These are phyloP conservation scores for Pseudorectes ferrugineus DNA, from an alignment of 2,113 vertebrate species.

Conservation along the genomic window DNA sequence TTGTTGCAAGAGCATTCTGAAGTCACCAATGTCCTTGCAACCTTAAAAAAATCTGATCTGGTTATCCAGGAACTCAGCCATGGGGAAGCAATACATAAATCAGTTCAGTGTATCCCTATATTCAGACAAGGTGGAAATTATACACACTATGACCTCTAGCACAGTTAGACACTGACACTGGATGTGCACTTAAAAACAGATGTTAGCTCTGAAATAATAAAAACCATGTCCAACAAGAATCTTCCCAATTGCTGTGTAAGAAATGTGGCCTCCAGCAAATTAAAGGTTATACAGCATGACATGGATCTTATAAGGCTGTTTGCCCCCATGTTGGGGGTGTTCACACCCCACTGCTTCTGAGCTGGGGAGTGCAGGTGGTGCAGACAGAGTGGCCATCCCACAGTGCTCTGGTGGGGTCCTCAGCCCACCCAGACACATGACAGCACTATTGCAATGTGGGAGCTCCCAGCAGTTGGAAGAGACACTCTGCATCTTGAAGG, in stretches of 20 bases:
- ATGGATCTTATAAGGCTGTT: background rate
- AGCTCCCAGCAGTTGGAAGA: background rate
- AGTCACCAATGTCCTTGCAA: background rate
- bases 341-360: background rate
- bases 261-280: background rate
- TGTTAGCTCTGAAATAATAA: constrained; percentile 2
- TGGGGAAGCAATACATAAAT: background rate
- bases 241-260: background rate
- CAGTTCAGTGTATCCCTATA: background rate
- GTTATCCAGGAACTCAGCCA: background rate
- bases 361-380: background rate
- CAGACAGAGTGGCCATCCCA: background rate
- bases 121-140: background rate
- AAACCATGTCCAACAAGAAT: background rate
- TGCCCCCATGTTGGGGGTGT: background rate
- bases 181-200: background rate
- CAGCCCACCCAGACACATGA: background rate
- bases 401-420: background rate
- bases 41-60: background rate
- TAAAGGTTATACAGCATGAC: background rate
- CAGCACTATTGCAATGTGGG: background rate
- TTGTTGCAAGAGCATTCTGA: background rate
- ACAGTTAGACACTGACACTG: background rate
- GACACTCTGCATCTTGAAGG: background rate
- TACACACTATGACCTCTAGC: background rate